Conservation (phyloP, 2,888 invertebrate species). For the Andrena hattorfiana region DNA sequence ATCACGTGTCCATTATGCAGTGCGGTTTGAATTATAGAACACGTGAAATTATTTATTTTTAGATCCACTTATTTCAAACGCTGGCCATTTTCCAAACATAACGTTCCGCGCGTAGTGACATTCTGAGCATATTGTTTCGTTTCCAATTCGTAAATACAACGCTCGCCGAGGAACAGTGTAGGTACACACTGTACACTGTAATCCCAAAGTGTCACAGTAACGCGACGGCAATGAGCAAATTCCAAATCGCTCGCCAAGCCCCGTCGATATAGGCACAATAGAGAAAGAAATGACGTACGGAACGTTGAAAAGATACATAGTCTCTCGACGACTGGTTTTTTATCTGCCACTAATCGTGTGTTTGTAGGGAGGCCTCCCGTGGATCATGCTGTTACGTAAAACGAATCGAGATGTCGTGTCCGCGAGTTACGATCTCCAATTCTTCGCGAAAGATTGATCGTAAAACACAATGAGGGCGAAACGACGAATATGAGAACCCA, state of each 20-base stretch:
- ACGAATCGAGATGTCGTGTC: background rate
- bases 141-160: conserved; percentile 11
- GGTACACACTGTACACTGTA: background rate
- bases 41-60: conserved; percentile 60
- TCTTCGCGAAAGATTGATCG: background rate
- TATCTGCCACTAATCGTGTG: conserved; percentile 2
- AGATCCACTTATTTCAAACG: conserved; percentile 14
- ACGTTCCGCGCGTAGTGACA: conserved; percentile 9
- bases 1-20: conserved; percentile 29
- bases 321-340: background rate
- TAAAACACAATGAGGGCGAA: background rate
- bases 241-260: background rate
- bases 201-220: background rate
- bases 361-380: background rate
- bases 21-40: conserved; percentile 40
- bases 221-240: background rate
- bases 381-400: conserved; percentile 8
- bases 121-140: background rate
- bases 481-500: conserved; percentile 9
- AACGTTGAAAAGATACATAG: background rate
- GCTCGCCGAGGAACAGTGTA: background rate
- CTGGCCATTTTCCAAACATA: conserved; percentile 47
- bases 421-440: background rate
- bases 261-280: background rate
- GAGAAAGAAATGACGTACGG: background rate